Evolutionary conservation across 2,888 invertebrate genomes (phyloP), one percentile per base, ranked within the genome.

Genomic region (Liodrosophila aerea): DNA sequence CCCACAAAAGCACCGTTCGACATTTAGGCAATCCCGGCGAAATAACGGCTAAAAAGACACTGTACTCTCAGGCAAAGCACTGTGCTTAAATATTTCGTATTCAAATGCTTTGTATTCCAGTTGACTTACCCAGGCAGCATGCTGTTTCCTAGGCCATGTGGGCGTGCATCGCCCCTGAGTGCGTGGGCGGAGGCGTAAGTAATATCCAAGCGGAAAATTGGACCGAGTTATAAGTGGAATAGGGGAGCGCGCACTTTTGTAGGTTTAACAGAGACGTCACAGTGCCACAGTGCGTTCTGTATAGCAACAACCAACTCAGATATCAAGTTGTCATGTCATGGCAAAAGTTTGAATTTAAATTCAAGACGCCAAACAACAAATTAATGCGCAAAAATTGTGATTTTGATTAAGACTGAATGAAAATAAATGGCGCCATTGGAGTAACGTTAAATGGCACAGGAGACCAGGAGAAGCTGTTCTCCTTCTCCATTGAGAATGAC

Each of bases 391-490:
- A 63, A 22, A 66, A 75, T 67, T 72, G 57, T 43, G 67, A 64
- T 67, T 73, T 72, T 67, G 72, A 72, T 75, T 67, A 58, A 45
- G 58, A 67, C 29, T 54, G 60, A 75, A 67, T 64, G 76, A 58
- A 64, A 73, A 75, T 57, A 51, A 67, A 75, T 72, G 57, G 39
- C 30, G 27, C 11, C 39, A 7, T 30, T 29, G 27, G 39, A 33
- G 39, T 12, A 37, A 60, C 56, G 43, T 29, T 27, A 64, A 54
- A 64, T 53, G 8, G 12, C 15, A 15, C 9, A 34, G 45, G 29
- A 5, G 9, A 9, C 29, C 8, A 1, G 4, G 29, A 5, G 8
- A 9, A 29, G 7, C 16, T 9, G 37, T 4, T 8, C 18, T 33
- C 47, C 54, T 30, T 4, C 18, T 33, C 47, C 54, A 27, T 4